Conservation (phyloP, 2,888 invertebrate species). For the Pogonocherus hispidulus region DNA sequence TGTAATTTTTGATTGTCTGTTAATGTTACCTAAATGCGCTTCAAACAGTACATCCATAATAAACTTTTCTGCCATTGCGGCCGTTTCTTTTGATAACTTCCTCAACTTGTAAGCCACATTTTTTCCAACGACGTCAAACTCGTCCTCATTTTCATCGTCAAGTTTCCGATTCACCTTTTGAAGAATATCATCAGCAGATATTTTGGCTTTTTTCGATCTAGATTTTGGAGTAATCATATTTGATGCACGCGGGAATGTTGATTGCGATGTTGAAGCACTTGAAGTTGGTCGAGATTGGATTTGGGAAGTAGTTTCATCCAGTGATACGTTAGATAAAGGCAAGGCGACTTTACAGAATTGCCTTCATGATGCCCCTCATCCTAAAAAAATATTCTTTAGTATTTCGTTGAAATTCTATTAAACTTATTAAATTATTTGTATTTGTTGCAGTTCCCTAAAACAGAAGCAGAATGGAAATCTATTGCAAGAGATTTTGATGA, state of each 20-base stretch:
- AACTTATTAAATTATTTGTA: too few species aligned
- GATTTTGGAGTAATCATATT: too few species aligned
- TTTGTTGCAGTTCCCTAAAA: too few species aligned
- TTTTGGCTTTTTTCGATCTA: too few species aligned
- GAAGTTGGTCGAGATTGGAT: background rate
- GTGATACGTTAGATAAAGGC: background rate
- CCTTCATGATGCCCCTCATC: too few species aligned
- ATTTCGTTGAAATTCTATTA: too few species aligned
- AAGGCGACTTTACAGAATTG: background rate
- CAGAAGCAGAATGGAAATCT: too few species aligned
- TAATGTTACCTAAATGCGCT: too few species aligned
- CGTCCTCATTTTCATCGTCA: background rate
- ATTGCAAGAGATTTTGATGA: too few species aligned
- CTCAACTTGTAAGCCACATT: constrained; percentile 38
- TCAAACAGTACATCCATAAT: constrained; percentile 33
- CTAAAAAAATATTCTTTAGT: too few species aligned
- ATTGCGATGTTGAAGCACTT: background rate
- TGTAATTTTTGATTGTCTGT: too few species aligned
- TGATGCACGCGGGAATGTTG: background rate
- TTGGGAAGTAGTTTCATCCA: background rate
- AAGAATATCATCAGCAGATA: background rate
- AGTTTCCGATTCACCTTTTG: background rate
- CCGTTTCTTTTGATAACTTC: constrained; percentile 24
- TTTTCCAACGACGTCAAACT: constrained; percentile 23
- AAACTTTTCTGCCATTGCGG: constrained; percentile 37